Conservation (phyloP, 2,113 vertebrate species). For the Myotis yumanensis region DNA sequence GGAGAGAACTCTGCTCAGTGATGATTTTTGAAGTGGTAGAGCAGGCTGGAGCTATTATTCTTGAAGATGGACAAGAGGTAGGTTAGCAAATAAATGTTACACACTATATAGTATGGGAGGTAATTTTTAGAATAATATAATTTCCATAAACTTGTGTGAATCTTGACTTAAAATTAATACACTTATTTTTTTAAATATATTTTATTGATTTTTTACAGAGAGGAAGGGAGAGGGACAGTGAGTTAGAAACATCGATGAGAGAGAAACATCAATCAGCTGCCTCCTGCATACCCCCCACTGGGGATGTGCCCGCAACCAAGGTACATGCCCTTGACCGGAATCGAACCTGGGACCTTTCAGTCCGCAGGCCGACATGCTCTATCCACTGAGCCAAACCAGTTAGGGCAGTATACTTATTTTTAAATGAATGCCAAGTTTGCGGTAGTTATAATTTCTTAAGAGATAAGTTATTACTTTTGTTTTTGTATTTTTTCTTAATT, state of each 20-base stretch:
- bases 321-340: no score
- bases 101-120: neutral
- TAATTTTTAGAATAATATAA: conserved; percentile 21
- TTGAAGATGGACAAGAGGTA: conserved; percentile 95
- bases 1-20: conserved; percentile 94
- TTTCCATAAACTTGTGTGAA: conserved; percentile 31
- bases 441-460: conserved; percentile 7
- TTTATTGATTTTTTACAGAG: no score
- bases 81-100: conserved; percentile 44
- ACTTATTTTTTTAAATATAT: neutral
- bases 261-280: no score
- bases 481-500: conserved; percentile 39
- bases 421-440: neutral
- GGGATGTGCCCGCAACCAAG: no score
- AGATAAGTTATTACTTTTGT: neutral
- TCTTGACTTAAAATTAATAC: neutral
- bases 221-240: no score
- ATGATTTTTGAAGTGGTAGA: conserved; percentile 99
- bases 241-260: no score
- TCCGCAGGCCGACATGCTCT: neutral
- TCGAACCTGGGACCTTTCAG: no score
- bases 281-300: no score
- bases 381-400: no score
- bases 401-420: neutral
- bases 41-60: conserved; percentile 92